These are phyloP conservation scores for Ophonus ardosiacus DNA, from an alignment of 2,888 invertebrate genomes.

Conservation along the genomic window DNA sequence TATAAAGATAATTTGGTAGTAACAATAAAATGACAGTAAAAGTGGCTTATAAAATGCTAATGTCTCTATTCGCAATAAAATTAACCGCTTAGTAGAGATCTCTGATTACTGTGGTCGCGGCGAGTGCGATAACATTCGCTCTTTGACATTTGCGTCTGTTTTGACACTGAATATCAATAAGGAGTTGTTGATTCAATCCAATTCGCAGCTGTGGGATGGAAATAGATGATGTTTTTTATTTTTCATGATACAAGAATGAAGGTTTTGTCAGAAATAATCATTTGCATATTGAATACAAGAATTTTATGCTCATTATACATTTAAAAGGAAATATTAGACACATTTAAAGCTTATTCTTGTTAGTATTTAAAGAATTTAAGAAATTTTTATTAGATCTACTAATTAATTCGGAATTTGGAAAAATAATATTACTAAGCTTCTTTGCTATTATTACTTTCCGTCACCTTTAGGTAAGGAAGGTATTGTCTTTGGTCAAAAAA, in stretches of 20 bases:
- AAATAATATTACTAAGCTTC: neutral
- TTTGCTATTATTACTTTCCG: no score
- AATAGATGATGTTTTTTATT: neutral
- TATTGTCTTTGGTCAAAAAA: no score
- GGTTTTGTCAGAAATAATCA: neutral
- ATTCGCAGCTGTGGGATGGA: slow-evolving; percentile 15
- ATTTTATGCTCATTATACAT: neutral
- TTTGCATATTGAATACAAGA: neutral
- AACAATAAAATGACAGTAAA: slow-evolving; percentile 63
- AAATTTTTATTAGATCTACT: neutral
- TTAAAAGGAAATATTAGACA: neutral
- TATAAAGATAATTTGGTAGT: slow-evolving; percentile 64
- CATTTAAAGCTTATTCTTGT: neutral
- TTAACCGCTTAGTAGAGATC: slow-evolving; percentile 48
- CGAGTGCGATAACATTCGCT: slow-evolving; percentile 13
- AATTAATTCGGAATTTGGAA: neutral
- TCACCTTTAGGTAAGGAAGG: no score
- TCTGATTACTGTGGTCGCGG: slow-evolving; percentile 37
- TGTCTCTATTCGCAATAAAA: slow-evolving; percentile 62
- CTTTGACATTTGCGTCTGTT: slow-evolving; percentile 56
- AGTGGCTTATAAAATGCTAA: slow-evolving; percentile 59
- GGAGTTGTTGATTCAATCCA: slow-evolving; percentile 13
- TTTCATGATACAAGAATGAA: neutral
- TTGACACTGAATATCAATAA: slow-evolving; percentile 50
- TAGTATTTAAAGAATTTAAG: neutral